Base-by-base conservation (phyloP, 2,888 invertebrate species). In the Phyllotreta striolata region DNA sequence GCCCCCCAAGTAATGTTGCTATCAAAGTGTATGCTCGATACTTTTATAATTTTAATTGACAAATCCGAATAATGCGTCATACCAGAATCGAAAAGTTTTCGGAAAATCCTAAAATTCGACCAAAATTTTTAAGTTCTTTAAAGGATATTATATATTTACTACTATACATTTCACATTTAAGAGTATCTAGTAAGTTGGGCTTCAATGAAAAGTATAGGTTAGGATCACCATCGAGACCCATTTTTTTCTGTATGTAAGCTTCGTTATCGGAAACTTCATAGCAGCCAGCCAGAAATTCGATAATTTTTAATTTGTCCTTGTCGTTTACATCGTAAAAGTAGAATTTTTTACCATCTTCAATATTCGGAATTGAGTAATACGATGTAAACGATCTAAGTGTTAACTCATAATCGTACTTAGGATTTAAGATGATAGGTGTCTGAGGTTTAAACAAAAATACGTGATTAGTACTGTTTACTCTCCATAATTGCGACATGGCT, bases 201-300 rank as follows among this genome's bases (percentile, higher is more conserved):
- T 46, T 49, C 14, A 9, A 6, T 3, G 49, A 10, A 58, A 58
- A 38, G 38, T 13, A 9, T 58, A 10, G 9, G 1, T 8, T 7
- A 9, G 5, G 9, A 13, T 57, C 7, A n/a, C 44, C 39, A 24
- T 12, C 6, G 1, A 57, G 13, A 7, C 3, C 7, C 1, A 57
- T 6, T 64, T 66, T 47, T 38, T 43, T 55, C 38, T 66, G 62
- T 52, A 74, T 44, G 62, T 67, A 72, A 10, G 51, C 66, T 49
- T 72, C 67, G 39, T 77, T 73, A 69, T 77, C 72, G 6, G 70
- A 66, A 34, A 78, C 69, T 72, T 79, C 76, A 67, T 79, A 77
- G 9, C 74, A 73, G 6, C 77, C 77, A 0, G 64, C 69, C 12
- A 76, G 76, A 56, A 77, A 67, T n/a, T 55, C 61, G 13, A 76